Percentiles rank a stretch among this genome's conserved stretches.
These are phyloP conservation scores for Meiosimyza decipiens DNA, from an alignment of 2,888 invertebrate species.

Conservation along the genomic window DNA sequence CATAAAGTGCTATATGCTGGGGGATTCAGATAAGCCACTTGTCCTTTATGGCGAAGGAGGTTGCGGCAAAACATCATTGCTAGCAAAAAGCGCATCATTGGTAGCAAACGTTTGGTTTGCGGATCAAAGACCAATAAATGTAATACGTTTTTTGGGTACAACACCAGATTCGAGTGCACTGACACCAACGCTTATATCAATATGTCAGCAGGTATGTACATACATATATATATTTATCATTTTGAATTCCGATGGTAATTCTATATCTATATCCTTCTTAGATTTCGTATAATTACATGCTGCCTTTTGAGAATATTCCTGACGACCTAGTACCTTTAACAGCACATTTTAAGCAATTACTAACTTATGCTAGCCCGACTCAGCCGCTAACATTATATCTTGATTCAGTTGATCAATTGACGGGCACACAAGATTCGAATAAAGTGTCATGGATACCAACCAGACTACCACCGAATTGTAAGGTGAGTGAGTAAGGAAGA, in stretches of 20 bases:
- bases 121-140: slow-evolving; percentile 82
- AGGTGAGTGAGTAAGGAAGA: slow-evolving; percentile 70
- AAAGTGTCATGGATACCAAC: slow-evolving; percentile 97
- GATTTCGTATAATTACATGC: slow-evolving; percentile 91
- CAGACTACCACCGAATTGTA: slow-evolving; percentile 86
- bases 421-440: slow-evolving; percentile 92
- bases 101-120: slow-evolving; percentile 80
- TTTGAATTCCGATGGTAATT: neutral
- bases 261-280: slow-evolving; percentile 56
- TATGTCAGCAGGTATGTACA: slow-evolving; percentile 94
- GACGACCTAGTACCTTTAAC: slow-evolving; percentile 96
- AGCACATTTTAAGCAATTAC: slow-evolving; percentile 93
- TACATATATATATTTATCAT: slow-evolving; percentile 12
- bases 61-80: slow-evolving; percentile 95
- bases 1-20: slow-evolving; percentile 85
- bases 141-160: slow-evolving; percentile 93
- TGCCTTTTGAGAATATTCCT: slow-evolving; percentile 93
- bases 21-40: slow-evolving; percentile 86
- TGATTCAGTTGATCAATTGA: slow-evolving; percentile 97
- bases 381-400: slow-evolving; percentile 91
- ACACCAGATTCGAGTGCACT: slow-evolving; percentile 97
- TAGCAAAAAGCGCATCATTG: slow-evolving; percentile 91
- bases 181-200: slow-evolving; percentile 92
- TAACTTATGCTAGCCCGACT: slow-evolving; percentile 82
- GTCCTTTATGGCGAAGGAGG: slow-evolving; percentile 95